Conservation (phyloP, 2,888 invertebrate species). For the Zaprionus bogoriensis region DNA sequence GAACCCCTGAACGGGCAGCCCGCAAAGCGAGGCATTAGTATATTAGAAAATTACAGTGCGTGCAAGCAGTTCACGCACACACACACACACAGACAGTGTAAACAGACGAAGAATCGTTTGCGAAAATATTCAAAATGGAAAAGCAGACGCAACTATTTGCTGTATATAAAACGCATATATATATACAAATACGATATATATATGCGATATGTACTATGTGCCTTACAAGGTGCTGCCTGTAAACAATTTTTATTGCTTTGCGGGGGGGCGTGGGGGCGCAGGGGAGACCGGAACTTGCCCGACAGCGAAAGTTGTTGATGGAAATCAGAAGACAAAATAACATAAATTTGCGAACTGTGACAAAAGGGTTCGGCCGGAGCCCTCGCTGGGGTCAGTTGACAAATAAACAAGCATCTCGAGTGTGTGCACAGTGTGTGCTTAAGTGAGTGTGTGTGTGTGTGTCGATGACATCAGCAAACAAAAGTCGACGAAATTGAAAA, state of each 20-base stretch:
- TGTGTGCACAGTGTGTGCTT: not conserved
- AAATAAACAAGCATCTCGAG: slow-evolving; percentile 42
- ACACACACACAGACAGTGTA: slow-evolving; percentile 29
- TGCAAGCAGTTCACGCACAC: slow-evolving; percentile 2
- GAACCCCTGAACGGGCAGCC: slow-evolving; percentile 16
- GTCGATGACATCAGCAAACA: slow-evolving; percentile 78
- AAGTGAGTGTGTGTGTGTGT: slow-evolving; percentile 25
- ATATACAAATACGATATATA: no score
- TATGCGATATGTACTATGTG: not conserved
- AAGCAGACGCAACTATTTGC: slow-evolving; percentile 7
- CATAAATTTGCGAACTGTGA: slow-evolving; percentile 75
- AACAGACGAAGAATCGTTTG: slow-evolving; percentile 45
- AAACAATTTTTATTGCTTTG: slow-evolving; percentile 77
- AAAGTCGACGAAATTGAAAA: slow-evolving; percentile 68
- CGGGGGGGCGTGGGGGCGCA: slow-evolving; percentile 20
- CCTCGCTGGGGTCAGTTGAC: slow-evolving; percentile 46
- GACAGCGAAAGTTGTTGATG: slow-evolving; percentile 77
- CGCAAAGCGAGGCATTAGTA: slow-evolving; percentile 64
- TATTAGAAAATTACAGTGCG: slow-evolving; percentile 51
- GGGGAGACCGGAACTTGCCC: slow-evolving; percentile 58
- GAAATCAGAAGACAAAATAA: slow-evolving; percentile 73
- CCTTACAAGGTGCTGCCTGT: slow-evolving; percentile 69
- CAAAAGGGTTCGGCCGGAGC: slow-evolving; percentile 65
- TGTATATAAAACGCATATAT: no score
- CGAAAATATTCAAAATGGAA: slow-evolving; percentile 68